phyloP scores from a whole-genome alignment of 2,113 vertebrate genomes.

The Meleagris gallopavo region DNA sequence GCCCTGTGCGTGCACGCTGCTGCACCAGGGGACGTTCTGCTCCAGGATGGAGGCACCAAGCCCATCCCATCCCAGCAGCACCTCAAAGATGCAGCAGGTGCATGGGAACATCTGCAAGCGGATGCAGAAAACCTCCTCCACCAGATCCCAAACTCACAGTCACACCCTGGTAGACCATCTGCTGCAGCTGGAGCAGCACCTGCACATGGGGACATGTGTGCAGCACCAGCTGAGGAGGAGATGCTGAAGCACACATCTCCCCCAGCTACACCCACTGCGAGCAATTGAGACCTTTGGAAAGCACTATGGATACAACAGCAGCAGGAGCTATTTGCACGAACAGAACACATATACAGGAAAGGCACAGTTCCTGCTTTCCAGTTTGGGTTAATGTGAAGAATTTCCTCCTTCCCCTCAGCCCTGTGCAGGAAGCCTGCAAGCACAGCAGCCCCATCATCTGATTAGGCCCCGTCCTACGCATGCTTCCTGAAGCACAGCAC shows the following conservation, averaged over 20 bases:
- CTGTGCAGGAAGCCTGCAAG: slow-evolving; percentile 36
- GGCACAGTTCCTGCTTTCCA: slow-evolving; percentile 39
- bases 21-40: neutral
- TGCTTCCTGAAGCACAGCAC: slow-evolving; percentile 32
- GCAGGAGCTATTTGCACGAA: neutral
- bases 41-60: neutral
- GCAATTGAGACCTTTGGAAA: neutral
- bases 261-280: fast-evolving
- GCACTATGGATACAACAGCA: neutral
- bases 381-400: neutral
- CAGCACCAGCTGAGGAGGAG: neutral
- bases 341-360: neutral
- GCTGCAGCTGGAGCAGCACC: neutral
- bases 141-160: neutral
- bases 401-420: slow-evolving; percentile 45
- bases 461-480: slow-evolving; percentile 1
- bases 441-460: neutral
- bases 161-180: neutral
- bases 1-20: fast-evolving
- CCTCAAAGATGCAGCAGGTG: neutral
- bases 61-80: neutral
- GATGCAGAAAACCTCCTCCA: neutral
- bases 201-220: neutral
- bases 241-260: neutral
- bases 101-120: fast-evolving